Evolutionary conservation across 2,113 vertebrate genomes (phyloP), one percentile per base, ranked within the genome.

Genomic region (Chaetura pelagica): DNA sequence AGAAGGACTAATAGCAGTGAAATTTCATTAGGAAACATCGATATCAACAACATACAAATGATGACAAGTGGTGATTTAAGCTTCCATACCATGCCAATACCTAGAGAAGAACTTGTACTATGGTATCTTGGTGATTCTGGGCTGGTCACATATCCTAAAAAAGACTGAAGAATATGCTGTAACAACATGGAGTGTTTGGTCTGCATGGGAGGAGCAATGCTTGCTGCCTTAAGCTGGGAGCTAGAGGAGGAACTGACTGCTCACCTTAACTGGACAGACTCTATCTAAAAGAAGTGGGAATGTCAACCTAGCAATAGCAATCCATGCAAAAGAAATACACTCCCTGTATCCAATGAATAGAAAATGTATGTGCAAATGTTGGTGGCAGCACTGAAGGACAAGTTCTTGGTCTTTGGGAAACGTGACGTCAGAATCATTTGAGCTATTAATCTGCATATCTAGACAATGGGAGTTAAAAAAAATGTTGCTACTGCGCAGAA

Each of bases 151-250:
- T 30, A n/a, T 9, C 13, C n/a, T 68, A 7, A 44, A 90, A 49
- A 30, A 35, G 7, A 26, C 23, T n/a, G 20, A 64, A 74, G 9
- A 74, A 66, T 15, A 19, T 1, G 2, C 30, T 74, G 35, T 26
- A 48, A 16, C 15, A 57, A 20, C 9, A 30, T 6, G 5, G 84
- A 83, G 18, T 16, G 23, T 81, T 93, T 52, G 30, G 29, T 38
- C 15, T 1, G 1, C 7, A 2, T 8, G 16, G 16, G 10, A 15
- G 80, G 12, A 48, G 40, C 3, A 52, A 34, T 16, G 15, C 77
- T 87, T 77, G 26, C 35, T 86, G 32, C 17, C 44, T 27, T 38
- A 35, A 49, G 7, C 18, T 84, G 44, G 16, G n/a, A 80, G 46
- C 10, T 10, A 49, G 19, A 80, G 13, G 21, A 66, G 49, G 23